Percentiles rank a stretch among this genome's conserved stretches.
Evolutionary conservation across 2,113 vertebrate genomes (phyloP).

Genomic region (Shinisaurus crocodilurus): DNA sequence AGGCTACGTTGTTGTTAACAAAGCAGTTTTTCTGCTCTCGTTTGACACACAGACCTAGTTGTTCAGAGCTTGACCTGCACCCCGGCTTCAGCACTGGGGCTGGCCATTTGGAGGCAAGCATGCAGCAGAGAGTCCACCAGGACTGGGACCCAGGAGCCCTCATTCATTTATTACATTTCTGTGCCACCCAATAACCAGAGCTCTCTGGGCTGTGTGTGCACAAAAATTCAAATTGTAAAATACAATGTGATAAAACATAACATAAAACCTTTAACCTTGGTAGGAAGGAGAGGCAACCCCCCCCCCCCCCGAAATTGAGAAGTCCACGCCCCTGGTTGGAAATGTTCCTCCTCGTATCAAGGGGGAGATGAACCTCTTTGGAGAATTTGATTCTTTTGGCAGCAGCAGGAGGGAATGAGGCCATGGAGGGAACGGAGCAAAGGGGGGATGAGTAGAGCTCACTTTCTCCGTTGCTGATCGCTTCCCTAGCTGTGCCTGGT

Average conservation of each 20-base stretch:
- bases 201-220: too few relatives aligned
- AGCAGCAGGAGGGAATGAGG: neutral
- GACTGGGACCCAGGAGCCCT: neutral
- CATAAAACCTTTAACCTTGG: neutral
- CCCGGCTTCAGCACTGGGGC: neutral
- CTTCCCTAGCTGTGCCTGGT: too few relatives aligned
- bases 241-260: neutral
- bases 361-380: conserved; percentile 48
- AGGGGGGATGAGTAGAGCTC: neutral
- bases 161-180: too few relatives aligned
- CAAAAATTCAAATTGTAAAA: too few relatives aligned
- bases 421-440: neutral
- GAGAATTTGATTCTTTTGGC: neutral
- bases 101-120: neutral
- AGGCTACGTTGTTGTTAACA: neutral
- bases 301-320: too few relatives aligned
- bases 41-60: neutral
- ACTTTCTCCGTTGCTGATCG: too few relatives aligned
- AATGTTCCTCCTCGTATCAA: conserved; percentile 46
- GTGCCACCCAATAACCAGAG: too few relatives aligned
- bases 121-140: neutral
- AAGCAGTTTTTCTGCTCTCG: neutral
- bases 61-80: neutral
- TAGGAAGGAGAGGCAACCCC: too few relatives aligned
- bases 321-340: too few relatives aligned